A percentile compares a stretch with the other conserved stretches of the same genome.
Conservation (phyloP, 2,113 vertebrate species). For the Helogale parvula region DNA sequence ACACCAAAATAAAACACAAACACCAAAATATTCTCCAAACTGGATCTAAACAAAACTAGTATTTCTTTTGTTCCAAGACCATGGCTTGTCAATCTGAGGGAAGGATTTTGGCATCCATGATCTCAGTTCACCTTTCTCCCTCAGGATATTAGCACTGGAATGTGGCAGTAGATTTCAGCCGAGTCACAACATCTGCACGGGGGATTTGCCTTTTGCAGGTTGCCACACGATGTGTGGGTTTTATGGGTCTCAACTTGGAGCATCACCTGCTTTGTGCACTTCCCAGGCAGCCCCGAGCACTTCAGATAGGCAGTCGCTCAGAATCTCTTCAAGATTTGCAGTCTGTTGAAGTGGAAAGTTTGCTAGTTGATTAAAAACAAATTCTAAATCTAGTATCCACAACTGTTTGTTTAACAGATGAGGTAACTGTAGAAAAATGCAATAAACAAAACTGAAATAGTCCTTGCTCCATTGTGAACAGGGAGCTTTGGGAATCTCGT, state of each 20-base stretch:
- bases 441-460: conserved; percentile 57
- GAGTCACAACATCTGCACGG: not conserved
- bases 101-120: not conserved
- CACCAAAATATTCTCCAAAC: not conserved
- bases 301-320: not conserved
- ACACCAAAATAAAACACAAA: conserved; percentile 4
- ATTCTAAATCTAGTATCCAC: conserved; percentile 42
- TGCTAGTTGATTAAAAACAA: conserved; percentile 68
- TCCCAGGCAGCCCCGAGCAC: not conserved
- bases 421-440: conserved; percentile 58
- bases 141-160: not conserved
- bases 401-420: conserved; percentile 54
- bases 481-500: rapidly evolving
- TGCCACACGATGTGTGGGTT: not conserved
- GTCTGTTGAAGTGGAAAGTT: not conserved
- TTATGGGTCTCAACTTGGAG: not conserved
- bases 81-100: not conserved
- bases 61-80: not conserved
- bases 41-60: not conserved
- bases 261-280: not conserved
- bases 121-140: not conserved
- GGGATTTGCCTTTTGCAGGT: not conserved
- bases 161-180: not conserved
- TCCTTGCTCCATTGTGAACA: not conserved
- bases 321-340: conserved; percentile 3